phyloP scores from a whole-genome alignment of 2,113 vertebrate species.

The Saguinus midas region DNA sequence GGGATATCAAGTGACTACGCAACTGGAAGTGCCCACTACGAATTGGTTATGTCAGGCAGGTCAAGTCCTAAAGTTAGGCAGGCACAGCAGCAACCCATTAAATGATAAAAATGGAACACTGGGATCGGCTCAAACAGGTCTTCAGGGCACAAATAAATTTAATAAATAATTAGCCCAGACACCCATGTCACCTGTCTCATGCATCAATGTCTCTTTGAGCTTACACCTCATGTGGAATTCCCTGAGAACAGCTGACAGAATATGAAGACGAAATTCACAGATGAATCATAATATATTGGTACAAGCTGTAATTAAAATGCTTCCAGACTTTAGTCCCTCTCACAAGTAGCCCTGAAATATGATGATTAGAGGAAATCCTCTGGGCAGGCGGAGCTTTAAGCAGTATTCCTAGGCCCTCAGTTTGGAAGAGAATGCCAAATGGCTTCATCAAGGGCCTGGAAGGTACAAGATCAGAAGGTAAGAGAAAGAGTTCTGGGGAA shows the following conservation, averaged over 20 bases:
- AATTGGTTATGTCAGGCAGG: background rate
- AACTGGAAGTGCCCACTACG: background rate
- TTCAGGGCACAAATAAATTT: background rate
- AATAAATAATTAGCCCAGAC: background rate
- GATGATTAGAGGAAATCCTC: background rate
- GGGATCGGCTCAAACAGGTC: background rate
- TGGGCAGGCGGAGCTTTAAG: background rate
- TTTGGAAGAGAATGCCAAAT: background rate
- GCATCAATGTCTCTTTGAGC: background rate
- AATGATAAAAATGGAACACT: background rate
- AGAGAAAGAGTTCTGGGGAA: background rate
- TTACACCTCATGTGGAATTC: background rate
- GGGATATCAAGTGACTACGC: background rate
- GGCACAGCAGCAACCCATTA: background rate
- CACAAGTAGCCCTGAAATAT: background rate
- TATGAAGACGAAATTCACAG: background rate
- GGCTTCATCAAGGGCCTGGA: background rate
- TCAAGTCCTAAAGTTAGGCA: background rate
- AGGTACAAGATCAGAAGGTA: background rate
- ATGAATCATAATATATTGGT: background rate
- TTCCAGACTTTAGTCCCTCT: background rate
- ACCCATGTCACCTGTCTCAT: no score
- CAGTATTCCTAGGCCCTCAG: background rate
- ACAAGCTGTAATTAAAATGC: background rate
- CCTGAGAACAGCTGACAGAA: background rate